These are phyloP conservation scores for Emydoidea blandingii DNA, from an alignment of 2,797 vertebrate genomes.

Conservation along the genomic window DNA sequence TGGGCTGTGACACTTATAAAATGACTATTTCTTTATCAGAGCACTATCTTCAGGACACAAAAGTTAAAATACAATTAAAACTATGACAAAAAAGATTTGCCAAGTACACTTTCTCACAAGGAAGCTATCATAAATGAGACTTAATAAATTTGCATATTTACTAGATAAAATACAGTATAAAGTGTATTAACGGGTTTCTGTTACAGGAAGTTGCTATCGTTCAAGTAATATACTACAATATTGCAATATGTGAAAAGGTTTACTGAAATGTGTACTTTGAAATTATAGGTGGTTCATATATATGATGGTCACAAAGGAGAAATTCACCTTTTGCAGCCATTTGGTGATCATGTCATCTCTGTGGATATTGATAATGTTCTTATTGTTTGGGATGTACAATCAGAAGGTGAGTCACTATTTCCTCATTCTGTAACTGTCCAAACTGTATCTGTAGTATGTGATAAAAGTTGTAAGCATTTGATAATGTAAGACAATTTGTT, in stretches of 20 bases:
- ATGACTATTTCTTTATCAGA: neutral
- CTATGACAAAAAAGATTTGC: neutral
- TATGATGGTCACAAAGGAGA: constrained; percentile 91
- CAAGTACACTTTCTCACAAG: neutral
- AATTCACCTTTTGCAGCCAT: constrained; percentile 91
- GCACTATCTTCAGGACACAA: neutral
- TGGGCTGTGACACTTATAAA: neutral
- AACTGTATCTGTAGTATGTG: neutral
- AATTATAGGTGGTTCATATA: constrained; percentile 88
- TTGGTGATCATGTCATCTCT: constrained; percentile 95
- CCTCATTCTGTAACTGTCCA: neutral
- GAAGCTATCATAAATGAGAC: rapidly evolving
- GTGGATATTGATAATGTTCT: constrained; percentile 88
- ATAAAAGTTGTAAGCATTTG: neutral
- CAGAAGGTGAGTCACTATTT: constrained; percentile 84
- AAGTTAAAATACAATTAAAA: neutral
- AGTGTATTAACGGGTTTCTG: neutral
- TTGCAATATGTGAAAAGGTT: neutral
- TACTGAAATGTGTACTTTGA: constrained; percentile 32
- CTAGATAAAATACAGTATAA: neutral
- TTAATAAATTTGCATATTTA: neutral
- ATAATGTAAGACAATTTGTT: rapidly evolving
- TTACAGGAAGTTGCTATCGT: neutral
- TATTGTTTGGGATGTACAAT: constrained; percentile 92
- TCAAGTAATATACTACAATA: neutral